A percentile compares a stretch with the other conserved stretches of the same genome.
phyloP scores from a whole-genome alignment of 2,888 invertebrate species.

The Ctena decussata region DNA sequence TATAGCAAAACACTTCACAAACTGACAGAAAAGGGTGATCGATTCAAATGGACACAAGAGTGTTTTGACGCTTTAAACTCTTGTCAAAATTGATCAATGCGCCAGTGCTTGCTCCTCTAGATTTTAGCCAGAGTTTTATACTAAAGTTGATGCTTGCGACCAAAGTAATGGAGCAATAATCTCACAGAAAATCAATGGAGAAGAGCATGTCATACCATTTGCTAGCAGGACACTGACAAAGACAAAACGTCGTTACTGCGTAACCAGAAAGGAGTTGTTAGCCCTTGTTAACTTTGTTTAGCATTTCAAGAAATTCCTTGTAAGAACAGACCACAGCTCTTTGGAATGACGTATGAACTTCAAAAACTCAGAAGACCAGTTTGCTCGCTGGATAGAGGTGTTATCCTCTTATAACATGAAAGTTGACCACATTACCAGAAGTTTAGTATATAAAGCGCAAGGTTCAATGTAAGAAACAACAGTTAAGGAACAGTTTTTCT shows the following conservation, averaged over 20 bases:
- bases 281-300: neutral
- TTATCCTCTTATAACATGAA: neutral
- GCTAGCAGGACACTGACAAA: conserved; percentile 29
- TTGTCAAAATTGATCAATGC: too few species aligned
- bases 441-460: too few species aligned
- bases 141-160: conserved; percentile 47
- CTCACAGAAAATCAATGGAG: conserved; percentile 9
- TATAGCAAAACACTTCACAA: too few species aligned
- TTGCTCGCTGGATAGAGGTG: conserved; percentile 1
- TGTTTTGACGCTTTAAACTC: too few species aligned
- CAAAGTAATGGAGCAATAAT: conserved; percentile 33
- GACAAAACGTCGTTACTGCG: neutral
- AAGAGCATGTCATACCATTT: conserved; percentile 32
- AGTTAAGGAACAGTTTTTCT: too few species aligned
- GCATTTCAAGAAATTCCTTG: neutral
- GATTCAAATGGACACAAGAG: too few species aligned
- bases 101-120: too few species aligned
- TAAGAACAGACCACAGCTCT: neutral
- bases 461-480: too few species aligned
- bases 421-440: neutral
- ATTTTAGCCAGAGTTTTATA: too few species aligned
- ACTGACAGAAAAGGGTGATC: too few species aligned
- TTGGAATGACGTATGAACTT: neutral
- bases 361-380: conserved; percentile 1
- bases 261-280: neutral